phyloP scores from a whole-genome alignment of 2,888 invertebrate genomes.

The Ligdia adustata region DNA sequence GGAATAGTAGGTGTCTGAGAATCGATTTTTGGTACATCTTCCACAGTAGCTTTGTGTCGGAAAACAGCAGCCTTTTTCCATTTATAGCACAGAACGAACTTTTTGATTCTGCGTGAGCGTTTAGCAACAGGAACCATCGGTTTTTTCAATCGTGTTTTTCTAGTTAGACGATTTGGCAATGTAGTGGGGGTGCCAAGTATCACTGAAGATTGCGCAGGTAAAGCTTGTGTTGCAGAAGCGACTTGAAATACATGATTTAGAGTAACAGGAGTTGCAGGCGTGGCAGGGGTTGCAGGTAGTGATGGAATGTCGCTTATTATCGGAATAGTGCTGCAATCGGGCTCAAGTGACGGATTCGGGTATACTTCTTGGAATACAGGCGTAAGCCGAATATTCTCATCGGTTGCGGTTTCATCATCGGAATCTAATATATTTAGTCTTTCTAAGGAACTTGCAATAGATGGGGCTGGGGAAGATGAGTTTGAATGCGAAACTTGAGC shows the following conservation, averaged over 20 bases:
- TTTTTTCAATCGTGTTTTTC: background rate
- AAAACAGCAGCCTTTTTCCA: background rate
- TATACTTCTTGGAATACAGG: background rate
- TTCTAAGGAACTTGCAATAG: background rate
- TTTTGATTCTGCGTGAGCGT: background rate
- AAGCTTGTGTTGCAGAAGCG: too few species aligned
- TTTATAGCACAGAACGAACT: background rate
- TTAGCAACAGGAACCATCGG: background rate
- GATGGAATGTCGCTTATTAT: background rate
- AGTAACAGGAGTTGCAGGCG: background rate
- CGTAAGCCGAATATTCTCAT: background rate
- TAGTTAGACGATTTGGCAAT: background rate
- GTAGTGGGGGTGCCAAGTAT: background rate
- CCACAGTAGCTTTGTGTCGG: background rate
- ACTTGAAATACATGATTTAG: background rate
- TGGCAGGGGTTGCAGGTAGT: background rate
- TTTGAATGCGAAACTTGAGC: background rate
- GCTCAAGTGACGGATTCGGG: background rate
- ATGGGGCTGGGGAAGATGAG: background rate
- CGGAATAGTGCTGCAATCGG: background rate
- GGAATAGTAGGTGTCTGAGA: slow-evolving; percentile 6
- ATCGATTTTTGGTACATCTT: slow-evolving; percentile 4
- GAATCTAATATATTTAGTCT: background rate
- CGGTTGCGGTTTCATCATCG: background rate
- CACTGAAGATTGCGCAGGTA: background rate